phyloP scores from a whole-genome alignment of 2,888 invertebrate species.

The Boloria selene region DNA sequence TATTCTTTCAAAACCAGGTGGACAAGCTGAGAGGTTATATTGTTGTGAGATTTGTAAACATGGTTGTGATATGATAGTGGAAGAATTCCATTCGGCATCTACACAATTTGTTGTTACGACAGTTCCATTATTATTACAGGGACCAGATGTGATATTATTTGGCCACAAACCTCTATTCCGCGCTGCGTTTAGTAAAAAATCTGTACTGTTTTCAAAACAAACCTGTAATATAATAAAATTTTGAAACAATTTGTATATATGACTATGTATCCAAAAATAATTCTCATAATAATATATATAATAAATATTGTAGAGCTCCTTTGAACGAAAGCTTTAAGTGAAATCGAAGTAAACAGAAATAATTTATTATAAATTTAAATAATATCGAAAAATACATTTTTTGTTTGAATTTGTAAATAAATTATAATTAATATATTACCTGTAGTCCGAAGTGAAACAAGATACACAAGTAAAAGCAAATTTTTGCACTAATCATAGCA shows the following conservation, averaged over 20 bases:
- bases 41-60: slow-evolving; percentile 56
- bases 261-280: not conserved
- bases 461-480: slow-evolving; percentile 23
- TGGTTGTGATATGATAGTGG: slow-evolving; percentile 50
- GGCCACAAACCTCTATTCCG: slow-evolving; percentile 57
- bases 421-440: slow-evolving; percentile 24
- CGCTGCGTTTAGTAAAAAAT: slow-evolving; percentile 56
- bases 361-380: no score
- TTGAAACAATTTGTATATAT: not conserved
- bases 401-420: no score
- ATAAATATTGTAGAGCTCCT: no score
- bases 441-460: slow-evolving; percentile 33
- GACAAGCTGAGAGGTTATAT: slow-evolving; percentile 58
- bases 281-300: not conserved
- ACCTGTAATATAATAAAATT: slow-evolving; percentile 49
- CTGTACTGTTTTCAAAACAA: slow-evolving; percentile 61
- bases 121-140: slow-evolving; percentile 56
- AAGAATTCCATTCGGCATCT: slow-evolving; percentile 58
- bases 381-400: no score
- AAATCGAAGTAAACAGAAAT: no score
- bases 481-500: slow-evolving; percentile 29
- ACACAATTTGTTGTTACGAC: slow-evolving; percentile 63
- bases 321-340: no score
- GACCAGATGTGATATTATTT: slow-evolving; percentile 58
- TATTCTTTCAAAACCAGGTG: slow-evolving; percentile 61